Evolutionary conservation across 2,888 invertebrate genomes (phyloP).

Genomic region (Hemithea aestivaria): DNA sequence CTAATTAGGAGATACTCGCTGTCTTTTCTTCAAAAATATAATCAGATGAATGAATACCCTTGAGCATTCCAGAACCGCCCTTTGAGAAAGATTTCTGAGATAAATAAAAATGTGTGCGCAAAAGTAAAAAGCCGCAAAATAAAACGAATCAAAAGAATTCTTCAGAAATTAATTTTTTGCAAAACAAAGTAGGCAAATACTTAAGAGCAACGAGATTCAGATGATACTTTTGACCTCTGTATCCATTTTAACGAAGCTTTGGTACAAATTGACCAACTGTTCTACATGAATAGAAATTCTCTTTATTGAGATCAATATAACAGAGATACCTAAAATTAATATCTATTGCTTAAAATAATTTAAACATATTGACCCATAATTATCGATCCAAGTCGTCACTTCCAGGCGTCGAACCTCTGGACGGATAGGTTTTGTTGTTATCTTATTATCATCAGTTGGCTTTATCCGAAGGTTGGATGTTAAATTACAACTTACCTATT

Average conservation of each 20-base stretch:
- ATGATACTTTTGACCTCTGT: slow-evolving; percentile 1
- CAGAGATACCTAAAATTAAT: too few relatives aligned
- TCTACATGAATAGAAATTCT: too few relatives aligned
- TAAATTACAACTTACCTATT: slow-evolving; percentile 16
- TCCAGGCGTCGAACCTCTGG: too few relatives aligned
- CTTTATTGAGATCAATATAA: too few relatives aligned
- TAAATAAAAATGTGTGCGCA: slow-evolving; percentile 58
- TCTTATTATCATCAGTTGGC: too few relatives aligned
- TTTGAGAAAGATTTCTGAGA: slow-evolving; percentile 63
- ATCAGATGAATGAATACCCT: slow-evolving; percentile 65
- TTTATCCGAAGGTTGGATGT: slow-evolving; percentile 4
- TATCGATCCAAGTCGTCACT: too few relatives aligned
- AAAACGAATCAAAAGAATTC: slow-evolving; percentile 57
- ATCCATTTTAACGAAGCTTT: not conserved
- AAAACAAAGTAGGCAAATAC: slow-evolving; percentile 21
- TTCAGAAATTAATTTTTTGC: slow-evolving; percentile 44
- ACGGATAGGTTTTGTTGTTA: too few relatives aligned
- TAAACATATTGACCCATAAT: too few relatives aligned
- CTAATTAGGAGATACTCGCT: slow-evolving; percentile 52
- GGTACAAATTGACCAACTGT: too few relatives aligned
- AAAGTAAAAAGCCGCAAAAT: slow-evolving; percentile 51
- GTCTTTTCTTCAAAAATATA: slow-evolving; percentile 56
- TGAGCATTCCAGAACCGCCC: slow-evolving; percentile 57
- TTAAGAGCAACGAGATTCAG: slow-evolving; percentile 5
- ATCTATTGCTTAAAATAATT: too few relatives aligned